phyloP scores from a whole-genome alignment of 2,888 invertebrate genomes.

The Gasteruption jaculator region DNA sequence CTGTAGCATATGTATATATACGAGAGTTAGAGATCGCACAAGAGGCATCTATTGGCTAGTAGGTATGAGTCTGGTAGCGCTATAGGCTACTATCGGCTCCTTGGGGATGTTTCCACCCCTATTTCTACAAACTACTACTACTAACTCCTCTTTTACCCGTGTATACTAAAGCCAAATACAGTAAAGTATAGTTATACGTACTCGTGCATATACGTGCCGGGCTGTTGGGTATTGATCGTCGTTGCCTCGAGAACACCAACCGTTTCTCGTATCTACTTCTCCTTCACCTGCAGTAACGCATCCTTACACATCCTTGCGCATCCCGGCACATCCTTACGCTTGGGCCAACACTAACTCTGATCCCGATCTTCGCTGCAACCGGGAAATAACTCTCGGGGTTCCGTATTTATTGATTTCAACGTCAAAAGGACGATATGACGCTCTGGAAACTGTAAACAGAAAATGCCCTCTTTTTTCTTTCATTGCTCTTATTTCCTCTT shows the following conservation, averaged over 20 bases:
- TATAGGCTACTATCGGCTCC: constrained; percentile 46
- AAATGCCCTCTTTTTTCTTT: too few species aligned
- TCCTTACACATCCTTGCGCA: constrained; percentile 40
- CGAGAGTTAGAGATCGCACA: constrained; percentile 36
- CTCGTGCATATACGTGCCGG: constrained; percentile 36
- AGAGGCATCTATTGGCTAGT: constrained; percentile 37
- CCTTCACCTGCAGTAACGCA: constrained; percentile 43
- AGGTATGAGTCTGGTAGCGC: constrained; percentile 35
- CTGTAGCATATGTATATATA: too few species aligned
- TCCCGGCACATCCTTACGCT: constrained; percentile 37
- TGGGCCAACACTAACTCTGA: constrained; percentile 21
- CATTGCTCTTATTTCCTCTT: too few species aligned
- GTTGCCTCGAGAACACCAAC: constrained; percentile 36
- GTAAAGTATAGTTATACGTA: constrained; percentile 40
- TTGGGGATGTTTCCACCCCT: constrained; percentile 49
- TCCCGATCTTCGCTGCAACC: too few species aligned
- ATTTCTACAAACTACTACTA: constrained; percentile 44
- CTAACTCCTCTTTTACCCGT: constrained; percentile 36
- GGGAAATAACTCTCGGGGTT: too few species aligned
- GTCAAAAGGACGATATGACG: too few species aligned
- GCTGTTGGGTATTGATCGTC: constrained; percentile 47
- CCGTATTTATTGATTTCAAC: too few species aligned
- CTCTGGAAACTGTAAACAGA: too few species aligned
- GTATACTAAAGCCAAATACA: constrained; percentile 39
- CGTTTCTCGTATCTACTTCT: constrained; percentile 41